phyloP scores from a whole-genome alignment of 2,113 vertebrate genomes.

The Copsychus sechellarum region DNA sequence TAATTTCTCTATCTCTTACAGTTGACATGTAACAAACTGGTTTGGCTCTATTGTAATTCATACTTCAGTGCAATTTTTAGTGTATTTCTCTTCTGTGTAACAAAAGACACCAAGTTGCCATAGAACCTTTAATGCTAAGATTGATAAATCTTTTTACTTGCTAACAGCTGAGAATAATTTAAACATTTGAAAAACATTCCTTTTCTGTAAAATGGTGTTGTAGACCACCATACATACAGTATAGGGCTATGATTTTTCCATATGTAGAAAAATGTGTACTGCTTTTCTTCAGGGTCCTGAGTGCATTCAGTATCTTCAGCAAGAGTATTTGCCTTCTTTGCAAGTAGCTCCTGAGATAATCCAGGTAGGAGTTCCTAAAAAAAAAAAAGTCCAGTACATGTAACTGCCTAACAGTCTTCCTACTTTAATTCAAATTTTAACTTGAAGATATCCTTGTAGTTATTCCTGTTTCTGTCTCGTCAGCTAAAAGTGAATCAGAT shows the following conservation, averaged over 20 bases:
- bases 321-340: constrained; percentile 94
- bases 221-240: background rate
- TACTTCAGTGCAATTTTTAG: background rate
- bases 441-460: background rate
- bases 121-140: background rate
- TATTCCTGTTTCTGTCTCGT: background rate
- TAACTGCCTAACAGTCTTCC: background rate
- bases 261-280: background rate
- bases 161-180: background rate
- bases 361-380: constrained; percentile 78
- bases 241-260: too few relatives aligned
- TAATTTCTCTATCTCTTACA: background rate
- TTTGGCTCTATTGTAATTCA: background rate
- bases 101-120: background rate
- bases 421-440: background rate
- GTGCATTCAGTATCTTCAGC: constrained; percentile 94
- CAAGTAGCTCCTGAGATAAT: constrained; percentile 94
- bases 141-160: background rate
- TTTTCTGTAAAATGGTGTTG: background rate
- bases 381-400: background rate
- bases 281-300: constrained; percentile 84
- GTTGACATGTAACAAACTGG: background rate
- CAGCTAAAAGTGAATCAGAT: background rate
- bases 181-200: background rate
- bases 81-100: background rate